Conservation (phyloP, 2,888 invertebrate genomes). For the Ptychoptera albimana region DNA sequence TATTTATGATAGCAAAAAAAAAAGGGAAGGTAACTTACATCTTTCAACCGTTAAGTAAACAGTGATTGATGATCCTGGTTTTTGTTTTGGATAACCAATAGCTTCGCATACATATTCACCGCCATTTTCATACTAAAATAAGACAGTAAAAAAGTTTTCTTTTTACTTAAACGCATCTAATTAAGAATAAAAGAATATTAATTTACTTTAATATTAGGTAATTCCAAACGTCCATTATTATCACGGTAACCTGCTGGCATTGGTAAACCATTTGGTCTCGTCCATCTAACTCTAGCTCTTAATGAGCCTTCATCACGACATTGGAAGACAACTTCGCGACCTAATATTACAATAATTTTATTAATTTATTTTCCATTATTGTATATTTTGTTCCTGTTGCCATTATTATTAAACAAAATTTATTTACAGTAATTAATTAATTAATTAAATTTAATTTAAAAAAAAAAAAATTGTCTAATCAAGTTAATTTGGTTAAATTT, state of each 20-base stretch:
- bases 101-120: slow-evolving; percentile 80
- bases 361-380: not conserved
- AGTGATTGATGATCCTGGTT: slow-evolving; percentile 46
- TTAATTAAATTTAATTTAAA: not conserved
- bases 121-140: slow-evolving; percentile 44
- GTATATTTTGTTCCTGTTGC: too few relatives aligned
- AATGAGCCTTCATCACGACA: slow-evolving; percentile 80
- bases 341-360: slow-evolving; percentile 30
- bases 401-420: too few relatives aligned
- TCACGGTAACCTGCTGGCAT: slow-evolving; percentile 65
- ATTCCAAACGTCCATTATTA: slow-evolving; percentile 65
- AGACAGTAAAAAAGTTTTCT: too few relatives aligned
- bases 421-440: too few relatives aligned
- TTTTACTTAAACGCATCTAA: not conserved
- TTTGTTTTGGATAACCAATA: slow-evolving; percentile 40
- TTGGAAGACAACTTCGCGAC: slow-evolving; percentile 82
- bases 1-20: not conserved
- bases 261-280: slow-evolving; percentile 50
- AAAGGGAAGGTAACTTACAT: slow-evolving; percentile 50
- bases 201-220: slow-evolving; percentile 57
- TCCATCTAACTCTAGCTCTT: slow-evolving; percentile 61
- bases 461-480: slow-evolving; percentile 1
- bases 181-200: slow-evolving; percentile 2
- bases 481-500: not conserved
- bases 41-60: slow-evolving; percentile 59